A percentile compares a stretch with the other conserved stretches of the same genome.
Evolutionary conservation across 2,888 invertebrate genomes (phyloP).

Genomic region (Luffia ferchaultella): DNA sequence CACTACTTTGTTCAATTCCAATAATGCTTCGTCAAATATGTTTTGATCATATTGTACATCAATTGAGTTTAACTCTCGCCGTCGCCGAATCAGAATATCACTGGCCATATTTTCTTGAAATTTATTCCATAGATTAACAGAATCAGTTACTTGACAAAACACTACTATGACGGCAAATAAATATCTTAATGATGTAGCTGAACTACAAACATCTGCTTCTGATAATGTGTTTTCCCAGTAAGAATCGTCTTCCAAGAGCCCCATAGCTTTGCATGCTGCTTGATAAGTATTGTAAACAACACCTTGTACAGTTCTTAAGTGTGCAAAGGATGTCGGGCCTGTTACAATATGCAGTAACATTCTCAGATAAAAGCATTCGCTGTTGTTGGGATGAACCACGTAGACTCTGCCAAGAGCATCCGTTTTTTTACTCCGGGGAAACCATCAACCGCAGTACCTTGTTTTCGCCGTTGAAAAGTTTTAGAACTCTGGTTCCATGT

Average conservation of each 20-base stretch:
- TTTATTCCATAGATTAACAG: conserved; percentile 18
- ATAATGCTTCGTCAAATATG: conserved; percentile 19
- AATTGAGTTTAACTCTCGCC: conserved; percentile 18
- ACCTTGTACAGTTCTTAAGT: conserved; percentile 10
- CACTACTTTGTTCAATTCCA: conserved; percentile 17
- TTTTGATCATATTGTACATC: conserved; percentile 19
- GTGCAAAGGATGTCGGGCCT: conserved; percentile 1
- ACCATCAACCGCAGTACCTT: conserved; percentile 16
- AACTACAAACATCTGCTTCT: conserved; percentile 18
- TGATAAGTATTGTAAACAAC: conserved; percentile 12
- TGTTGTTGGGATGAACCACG: conserved; percentile 14
- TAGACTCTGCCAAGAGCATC: conserved; percentile 18
- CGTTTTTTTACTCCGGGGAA: conserved; percentile 16
- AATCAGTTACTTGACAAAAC: conserved; percentile 18
- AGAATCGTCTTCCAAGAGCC: conserved; percentile 20
- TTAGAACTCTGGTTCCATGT: conserved; percentile 8
- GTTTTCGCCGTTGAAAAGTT: conserved; percentile 15
- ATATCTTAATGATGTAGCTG: conserved; percentile 18
- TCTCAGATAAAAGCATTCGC: conserved; percentile 17
- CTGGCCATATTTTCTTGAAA: conserved; percentile 18
- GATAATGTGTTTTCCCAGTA: conserved; percentile 20
- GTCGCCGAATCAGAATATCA: conserved; percentile 19
- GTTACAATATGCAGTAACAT: conserved; percentile 17
- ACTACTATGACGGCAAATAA: conserved; percentile 18
- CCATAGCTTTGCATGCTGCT: conserved; percentile 17